Percentiles rank a stretch among this genome's conserved stretches.
These are phyloP conservation scores for Falco peregrinus DNA, from an alignment of 2,797 vertebrate species.

Conservation along the genomic window DNA sequence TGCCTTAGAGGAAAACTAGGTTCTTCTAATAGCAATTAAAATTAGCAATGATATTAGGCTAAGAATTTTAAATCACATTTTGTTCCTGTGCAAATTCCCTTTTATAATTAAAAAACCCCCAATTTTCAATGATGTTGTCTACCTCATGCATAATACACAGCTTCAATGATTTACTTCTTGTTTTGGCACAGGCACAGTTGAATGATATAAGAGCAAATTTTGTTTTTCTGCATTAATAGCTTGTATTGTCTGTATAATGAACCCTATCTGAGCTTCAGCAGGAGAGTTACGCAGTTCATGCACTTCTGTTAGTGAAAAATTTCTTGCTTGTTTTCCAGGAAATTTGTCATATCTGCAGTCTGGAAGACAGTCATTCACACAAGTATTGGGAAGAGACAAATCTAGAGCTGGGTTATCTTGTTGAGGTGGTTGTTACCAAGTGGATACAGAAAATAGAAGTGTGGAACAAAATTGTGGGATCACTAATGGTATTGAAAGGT, in stretches of 20 bases:
- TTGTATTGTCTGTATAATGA: constrained; percentile 51
- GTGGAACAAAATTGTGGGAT: not conserved
- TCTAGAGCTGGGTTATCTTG: not conserved
- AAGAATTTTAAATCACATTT: constrained; percentile 48
- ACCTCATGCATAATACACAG: constrained; percentile 50
- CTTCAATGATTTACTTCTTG: constrained; percentile 42
- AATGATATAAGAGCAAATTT: constrained; percentile 58
- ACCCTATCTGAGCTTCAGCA: constrained; percentile 7
- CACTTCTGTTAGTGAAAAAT: not conserved
- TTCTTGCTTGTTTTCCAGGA: not conserved
- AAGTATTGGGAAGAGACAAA: not conserved
- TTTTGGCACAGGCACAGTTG: constrained; percentile 34
- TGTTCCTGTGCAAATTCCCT: constrained; percentile 11
- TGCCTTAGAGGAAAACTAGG: constrained; percentile 49
- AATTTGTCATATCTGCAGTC: not conserved
- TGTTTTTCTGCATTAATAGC: constrained; percentile 40
- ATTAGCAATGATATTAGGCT: constrained; percentile 47
- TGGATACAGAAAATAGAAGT: not conserved
- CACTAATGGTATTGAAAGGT: not conserved
- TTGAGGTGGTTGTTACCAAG: not conserved
- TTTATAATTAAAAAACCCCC: not conserved
- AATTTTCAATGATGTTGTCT: not conserved
- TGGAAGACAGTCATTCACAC: not conserved
- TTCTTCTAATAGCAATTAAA: constrained; percentile 56
- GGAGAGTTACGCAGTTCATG: constrained; percentile 2